Percentiles rank a stretch among this genome's conserved stretches.
phyloP scores from a whole-genome alignment of 2,113 vertebrate species.

The Aleadryas rufinucha region DNA sequence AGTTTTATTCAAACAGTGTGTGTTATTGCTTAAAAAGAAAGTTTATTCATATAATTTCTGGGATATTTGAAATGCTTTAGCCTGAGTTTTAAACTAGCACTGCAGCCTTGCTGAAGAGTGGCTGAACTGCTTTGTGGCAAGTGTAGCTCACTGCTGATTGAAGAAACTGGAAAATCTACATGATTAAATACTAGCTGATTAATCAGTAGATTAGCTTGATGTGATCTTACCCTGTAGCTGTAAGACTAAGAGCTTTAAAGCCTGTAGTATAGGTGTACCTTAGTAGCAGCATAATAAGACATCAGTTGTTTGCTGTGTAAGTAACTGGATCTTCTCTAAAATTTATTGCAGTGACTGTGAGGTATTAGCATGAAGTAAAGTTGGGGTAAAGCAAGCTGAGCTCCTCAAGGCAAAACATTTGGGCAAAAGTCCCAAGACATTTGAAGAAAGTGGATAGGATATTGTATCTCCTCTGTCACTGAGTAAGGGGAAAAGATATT shows the following conservation, averaged over 20 bases:
- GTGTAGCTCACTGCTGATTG: background rate
- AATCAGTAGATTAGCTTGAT: background rate
- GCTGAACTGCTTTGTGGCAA: background rate
- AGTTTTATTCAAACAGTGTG: slow-evolving; percentile 74
- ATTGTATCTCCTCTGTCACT: background rate
- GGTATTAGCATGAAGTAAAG: background rate
- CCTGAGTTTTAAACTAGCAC: background rate
- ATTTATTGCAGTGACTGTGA: background rate
- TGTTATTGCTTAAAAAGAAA: slow-evolving; percentile 75
- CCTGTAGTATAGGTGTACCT: background rate
- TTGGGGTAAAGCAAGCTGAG: background rate
- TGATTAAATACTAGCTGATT: background rate
- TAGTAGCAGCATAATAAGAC: background rate
- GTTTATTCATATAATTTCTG: slow-evolving; percentile 47
- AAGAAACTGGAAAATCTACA: background rate
- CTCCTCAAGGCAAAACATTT: background rate
- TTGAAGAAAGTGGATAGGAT: background rate
- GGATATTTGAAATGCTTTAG: slow-evolving; percentile 34
- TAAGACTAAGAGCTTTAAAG: slow-evolving; percentile 2
- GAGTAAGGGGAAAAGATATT: background rate
- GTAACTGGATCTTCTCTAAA: background rate
- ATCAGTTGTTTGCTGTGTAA: background rate
- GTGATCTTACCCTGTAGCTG: background rate
- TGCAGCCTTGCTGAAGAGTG: background rate
- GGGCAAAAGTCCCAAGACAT: background rate